A percentile compares a stretch with the other conserved stretches of the same genome.
These are phyloP conservation scores for Agrochola macilenta DNA, from an alignment of 2,888 invertebrate genomes.

Conservation along the genomic window DNA sequence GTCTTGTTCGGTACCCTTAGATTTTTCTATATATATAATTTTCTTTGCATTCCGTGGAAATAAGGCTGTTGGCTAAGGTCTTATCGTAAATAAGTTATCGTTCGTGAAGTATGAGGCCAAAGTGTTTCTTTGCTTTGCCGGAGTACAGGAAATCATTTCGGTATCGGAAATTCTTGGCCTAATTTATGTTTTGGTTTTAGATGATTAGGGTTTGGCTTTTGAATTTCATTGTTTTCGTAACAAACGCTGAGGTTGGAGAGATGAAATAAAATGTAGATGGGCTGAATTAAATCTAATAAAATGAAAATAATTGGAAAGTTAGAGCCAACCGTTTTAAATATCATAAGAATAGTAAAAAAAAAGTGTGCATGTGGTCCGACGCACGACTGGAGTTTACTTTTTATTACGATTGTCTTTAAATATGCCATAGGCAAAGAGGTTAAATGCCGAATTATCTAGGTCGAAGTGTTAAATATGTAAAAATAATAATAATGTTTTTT, in stretches of 20 bases:
- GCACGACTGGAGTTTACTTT: no score
- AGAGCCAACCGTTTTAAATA: no score
- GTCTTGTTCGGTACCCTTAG: conserved; percentile 69
- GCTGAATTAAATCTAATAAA: no score
- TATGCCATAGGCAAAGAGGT: no score
- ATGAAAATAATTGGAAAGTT: not conserved
- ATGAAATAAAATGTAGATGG: not conserved
- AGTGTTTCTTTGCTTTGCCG: conserved; percentile 53
- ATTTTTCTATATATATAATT: conserved; percentile 66
- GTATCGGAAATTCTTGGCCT: conserved; percentile 50
- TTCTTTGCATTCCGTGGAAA: conserved; percentile 53
- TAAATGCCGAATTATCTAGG: no score
- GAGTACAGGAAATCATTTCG: conserved; percentile 54
- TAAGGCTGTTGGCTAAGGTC: conserved; percentile 36
- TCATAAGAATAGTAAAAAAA: no score
- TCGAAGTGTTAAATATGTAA: no score
- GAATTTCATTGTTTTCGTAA: conserved; percentile 41
- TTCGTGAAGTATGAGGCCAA: conserved; percentile 46
- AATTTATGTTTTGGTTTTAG: conserved; percentile 54
- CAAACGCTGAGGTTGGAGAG: conserved; percentile 9
- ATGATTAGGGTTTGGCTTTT: conserved; percentile 43
- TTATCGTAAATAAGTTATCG: conserved; percentile 59
- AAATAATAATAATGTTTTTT: no score
- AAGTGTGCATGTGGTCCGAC: no score
- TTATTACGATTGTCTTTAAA: no score